Percentiles rank a stretch among this genome's conserved stretches.
phyloP scores from a whole-genome alignment of 2,113 vertebrate species.

The Chamaea fasciata region DNA sequence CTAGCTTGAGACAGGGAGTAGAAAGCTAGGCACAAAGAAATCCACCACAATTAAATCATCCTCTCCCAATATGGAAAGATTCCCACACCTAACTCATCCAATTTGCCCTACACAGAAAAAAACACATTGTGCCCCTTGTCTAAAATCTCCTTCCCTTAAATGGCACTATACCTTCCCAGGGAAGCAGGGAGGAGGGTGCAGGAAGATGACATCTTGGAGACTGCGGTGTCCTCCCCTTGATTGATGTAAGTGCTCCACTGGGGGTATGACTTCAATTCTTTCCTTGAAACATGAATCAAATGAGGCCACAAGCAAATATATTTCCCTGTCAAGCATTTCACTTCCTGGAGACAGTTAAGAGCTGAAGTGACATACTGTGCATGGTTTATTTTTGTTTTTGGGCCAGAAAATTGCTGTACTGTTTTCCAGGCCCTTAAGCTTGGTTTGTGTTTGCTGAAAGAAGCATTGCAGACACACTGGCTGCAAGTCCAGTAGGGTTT shows the following conservation, averaged over 20 bases:
- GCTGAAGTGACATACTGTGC: neutral
- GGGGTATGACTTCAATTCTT: conserved; percentile 46
- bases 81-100: neutral
- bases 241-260: neutral
- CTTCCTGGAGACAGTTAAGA: conserved; percentile 46
- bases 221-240: neutral
- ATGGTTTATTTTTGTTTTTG: neutral
- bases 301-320: conserved; percentile 24
- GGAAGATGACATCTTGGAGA: neutral
- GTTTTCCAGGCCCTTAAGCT: conserved; percentile 16
- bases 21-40: neutral
- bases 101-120: neutral
- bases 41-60: neutral
- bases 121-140: neutral
- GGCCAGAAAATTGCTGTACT: neutral
- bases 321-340: conserved; percentile 53
- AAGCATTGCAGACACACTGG: neutral
- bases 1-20: neutral
- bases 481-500: neutral
- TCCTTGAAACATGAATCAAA: conserved; percentile 51
- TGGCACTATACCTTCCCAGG: neutral
- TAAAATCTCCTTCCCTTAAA: neutral
- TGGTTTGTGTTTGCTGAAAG: conserved; percentile 38
- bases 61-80: neutral
- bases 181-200: neutral